Base-by-base conservation (phyloP, 2,797 vertebrate species). In the Sebastes taczanowskii region DNA sequence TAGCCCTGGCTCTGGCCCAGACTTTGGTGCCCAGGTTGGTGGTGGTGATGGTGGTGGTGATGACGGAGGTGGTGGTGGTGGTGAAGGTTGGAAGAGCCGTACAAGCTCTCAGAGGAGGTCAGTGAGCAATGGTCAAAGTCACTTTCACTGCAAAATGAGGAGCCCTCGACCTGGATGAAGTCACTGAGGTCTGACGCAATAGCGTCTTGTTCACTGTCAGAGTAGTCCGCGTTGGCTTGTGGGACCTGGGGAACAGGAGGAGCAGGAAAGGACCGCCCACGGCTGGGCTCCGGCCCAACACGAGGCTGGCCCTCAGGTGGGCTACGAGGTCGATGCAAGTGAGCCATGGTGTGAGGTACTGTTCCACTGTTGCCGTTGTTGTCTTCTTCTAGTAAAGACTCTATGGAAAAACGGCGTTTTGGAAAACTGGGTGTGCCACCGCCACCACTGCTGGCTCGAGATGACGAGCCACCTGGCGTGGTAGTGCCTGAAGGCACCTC, bases 111-210 rank as follows among this genome's bases (percentile, higher is more conserved):
- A 0, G 98, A 98, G n/a, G 99, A 99, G 0, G 98, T 96, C 83
- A 99, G 97, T 1, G 97, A 99, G 84, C 97, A 99, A 91, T 97
- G 98, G 90, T 99, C 99, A 59, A 99, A 97, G 77, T 99, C 99
- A 55, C 98, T 99, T 88, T 99, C 99, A n/a, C 98, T 99, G 92
- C 98, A 99, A 81, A 99, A 98, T 9, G 99, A 99, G 0, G 98
- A 99, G 29, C 97, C 98, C 89, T 99, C 99, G 74, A 98, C 96
- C 63, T 98, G 99, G 30, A 99, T 93, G 88, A 97, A 98, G 92
- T 99, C 99, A 67, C 99, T 99, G 92, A 99, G 95, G 89, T 99
- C 99, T 4, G 99, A 99, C 27, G 97, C 97, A 4, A 96, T 84
- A 4, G 97, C 98, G 0, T 99, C 98, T 32, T 97, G 97, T 86